Conservation (phyloP, 2,888 invertebrate genomes). For the Cremastinae sp. region DNA sequence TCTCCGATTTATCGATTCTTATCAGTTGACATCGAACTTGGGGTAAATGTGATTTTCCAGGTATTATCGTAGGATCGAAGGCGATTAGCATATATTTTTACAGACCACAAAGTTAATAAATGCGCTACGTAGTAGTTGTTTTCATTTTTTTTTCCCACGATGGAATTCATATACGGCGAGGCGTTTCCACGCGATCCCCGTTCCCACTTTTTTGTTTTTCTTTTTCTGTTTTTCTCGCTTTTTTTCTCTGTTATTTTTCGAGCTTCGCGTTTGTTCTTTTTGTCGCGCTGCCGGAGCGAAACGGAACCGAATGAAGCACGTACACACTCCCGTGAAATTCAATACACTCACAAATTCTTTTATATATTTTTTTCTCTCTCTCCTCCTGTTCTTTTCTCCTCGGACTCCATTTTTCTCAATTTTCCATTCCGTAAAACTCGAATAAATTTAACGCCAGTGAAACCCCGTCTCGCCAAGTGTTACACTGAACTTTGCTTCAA, state of each 20-base stretch:
- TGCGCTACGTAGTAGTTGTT: slow-evolving; percentile 29
- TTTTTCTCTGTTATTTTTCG: no score
- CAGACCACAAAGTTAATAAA: background rate
- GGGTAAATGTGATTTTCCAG: background rate
- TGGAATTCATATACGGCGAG: slow-evolving; percentile 55
- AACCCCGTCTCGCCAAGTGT: slow-evolving; percentile 23
- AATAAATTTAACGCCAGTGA: slow-evolving; percentile 59
- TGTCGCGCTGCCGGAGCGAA: slow-evolving; percentile 41
- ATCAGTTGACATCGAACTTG: slow-evolving; percentile 25
- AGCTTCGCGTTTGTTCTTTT: slow-evolving; percentile 57
- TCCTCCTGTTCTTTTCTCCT: slow-evolving; percentile 33
- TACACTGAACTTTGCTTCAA: slow-evolving; percentile 53
- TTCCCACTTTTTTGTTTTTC: slow-evolving; percentile 29
- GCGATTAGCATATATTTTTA: slow-evolving; percentile 26
- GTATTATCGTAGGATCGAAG: slow-evolving; percentile 42
- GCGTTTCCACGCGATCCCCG: slow-evolving; percentile 50
- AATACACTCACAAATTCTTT: slow-evolving; percentile 50
- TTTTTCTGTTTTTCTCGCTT: slow-evolving; percentile 21
- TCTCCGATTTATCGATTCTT: slow-evolving; percentile 10
- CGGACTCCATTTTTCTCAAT: no score
- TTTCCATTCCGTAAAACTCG: slow-evolving; percentile 53
- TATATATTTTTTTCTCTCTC: slow-evolving; percentile 30
- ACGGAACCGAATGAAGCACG: slow-evolving; percentile 47
- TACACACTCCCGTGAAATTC: slow-evolving; percentile 47
- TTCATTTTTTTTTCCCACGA: slow-evolving; percentile 55